Evolutionary conservation across 2,113 vertebrate genomes (phyloP).

Genomic region (Pomatorhinus ruficollis): DNA sequence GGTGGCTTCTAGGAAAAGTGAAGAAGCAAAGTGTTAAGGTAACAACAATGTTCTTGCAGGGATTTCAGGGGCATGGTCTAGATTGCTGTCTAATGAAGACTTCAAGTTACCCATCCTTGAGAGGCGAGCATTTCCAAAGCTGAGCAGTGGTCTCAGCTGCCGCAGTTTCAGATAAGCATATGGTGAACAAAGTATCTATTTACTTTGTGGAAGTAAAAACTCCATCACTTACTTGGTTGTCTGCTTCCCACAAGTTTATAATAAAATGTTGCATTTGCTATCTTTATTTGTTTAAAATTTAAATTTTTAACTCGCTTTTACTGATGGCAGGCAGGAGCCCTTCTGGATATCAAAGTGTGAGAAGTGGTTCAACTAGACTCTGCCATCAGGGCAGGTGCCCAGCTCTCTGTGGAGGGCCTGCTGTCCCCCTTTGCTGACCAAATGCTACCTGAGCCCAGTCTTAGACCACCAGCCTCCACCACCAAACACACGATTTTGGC

Average conservation of each 20-base stretch:
- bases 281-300: neutral
- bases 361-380: neutral
- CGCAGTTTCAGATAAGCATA: neutral
- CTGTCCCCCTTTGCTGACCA: neutral
- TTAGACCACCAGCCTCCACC: neutral
- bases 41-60: neutral
- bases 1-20: neutral
- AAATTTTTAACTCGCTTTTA: neutral
- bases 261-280: neutral
- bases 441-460: neutral
- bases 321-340: neutral
- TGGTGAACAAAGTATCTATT: neutral
- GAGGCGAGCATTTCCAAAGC: neutral
- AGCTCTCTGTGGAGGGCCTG: neutral
- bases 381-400: neutral
- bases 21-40: neutral
- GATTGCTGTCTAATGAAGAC: neutral
- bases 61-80: neutral
- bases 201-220: neutral
- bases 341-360: neutral
- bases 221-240: neutral
- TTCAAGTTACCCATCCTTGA: neutral
- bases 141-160: neutral
- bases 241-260: neutral
- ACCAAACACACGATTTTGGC: neutral